Evolutionary conservation across 2,113 vertebrate species (phyloP).

Genomic region (Leptocoma aspasia): DNA sequence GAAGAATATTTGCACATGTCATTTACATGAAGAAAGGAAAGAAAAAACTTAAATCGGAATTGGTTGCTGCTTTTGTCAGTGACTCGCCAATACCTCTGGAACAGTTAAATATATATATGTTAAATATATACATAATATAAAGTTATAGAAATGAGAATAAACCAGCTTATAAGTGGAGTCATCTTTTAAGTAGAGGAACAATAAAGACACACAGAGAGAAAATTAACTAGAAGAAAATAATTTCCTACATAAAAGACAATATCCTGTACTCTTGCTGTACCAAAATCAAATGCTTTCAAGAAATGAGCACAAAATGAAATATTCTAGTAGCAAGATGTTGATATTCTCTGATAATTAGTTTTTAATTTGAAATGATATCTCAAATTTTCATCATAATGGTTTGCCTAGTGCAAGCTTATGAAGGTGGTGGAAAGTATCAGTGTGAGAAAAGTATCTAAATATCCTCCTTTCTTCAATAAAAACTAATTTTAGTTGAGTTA

Average conservation of each 20-base stretch:
- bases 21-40: neutral
- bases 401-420: neutral
- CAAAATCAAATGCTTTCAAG: neutral
- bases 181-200: neutral
- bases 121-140: too few species aligned
- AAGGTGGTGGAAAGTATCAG: neutral
- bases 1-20: neutral
- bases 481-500: neutral
- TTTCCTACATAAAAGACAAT: neutral
- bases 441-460: neutral
- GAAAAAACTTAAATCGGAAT: neutral
- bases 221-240: neutral
- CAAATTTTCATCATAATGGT: neutral
- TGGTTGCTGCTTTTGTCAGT: neutral
- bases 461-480: neutral
- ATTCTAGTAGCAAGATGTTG: neutral
- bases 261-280: neutral
- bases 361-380: slow-evolving; percentile 37
- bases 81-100: neutral
- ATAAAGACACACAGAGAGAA: neutral
- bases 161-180: neutral
- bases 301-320: neutral
- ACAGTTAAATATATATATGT: neutral
- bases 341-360: slow-evolving; percentile 6
- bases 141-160: neutral